Evolutionary conservation across 2,113 vertebrate genomes (phyloP), one percentile per base, ranked within the genome.

Genomic region (Apistogramma diplotaenia): DNA sequence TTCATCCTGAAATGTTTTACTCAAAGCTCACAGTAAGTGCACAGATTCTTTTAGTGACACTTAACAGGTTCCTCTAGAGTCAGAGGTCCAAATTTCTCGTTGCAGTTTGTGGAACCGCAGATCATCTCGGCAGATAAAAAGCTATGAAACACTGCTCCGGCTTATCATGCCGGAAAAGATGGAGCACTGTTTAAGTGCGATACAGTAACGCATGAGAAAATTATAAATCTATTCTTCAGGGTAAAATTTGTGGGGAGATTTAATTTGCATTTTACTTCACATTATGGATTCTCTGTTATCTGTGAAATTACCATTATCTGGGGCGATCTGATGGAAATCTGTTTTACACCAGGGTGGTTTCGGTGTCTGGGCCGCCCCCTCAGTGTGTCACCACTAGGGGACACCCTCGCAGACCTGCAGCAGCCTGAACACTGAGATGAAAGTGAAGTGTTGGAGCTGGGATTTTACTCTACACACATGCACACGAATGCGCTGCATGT

Each of bases 231-330:
- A 74, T 92, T 94, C 93, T 94, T 93, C 86, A 58, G 94, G 93
- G 91, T 89, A 92, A 85, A 91, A 89, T 90, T 88, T 86, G 70
- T 56, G 74, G 70, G 75, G 85, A 85, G 85, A 83, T 92, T 91
- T 93, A 87, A 94, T 95, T 94, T 90, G 91, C 94, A 94, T 94
- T 94, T 91, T 85, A 86, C 77, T 90, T 58, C 81, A 92, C 82
- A 86, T 94, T 91, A 88, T 82, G 90, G 80, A 93, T 92, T 89
- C 83, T 81, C 84, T 90, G 90, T 93, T 94, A 94, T 93, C 92
- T 95, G 84, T 92, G 89, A 92, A 94, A 92, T 94, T 93, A 93
- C 87, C 77, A 84, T 90, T 93, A 93, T 93, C 92, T 91, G 54
- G 70, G 60, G 76, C 70, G 76, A 93, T 93, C 89, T 91, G 92